Evolutionary conservation across 2,797 vertebrate species (phyloP), one percentile per base, ranked within the genome.

Genomic region (Tangara arthus): DNA sequence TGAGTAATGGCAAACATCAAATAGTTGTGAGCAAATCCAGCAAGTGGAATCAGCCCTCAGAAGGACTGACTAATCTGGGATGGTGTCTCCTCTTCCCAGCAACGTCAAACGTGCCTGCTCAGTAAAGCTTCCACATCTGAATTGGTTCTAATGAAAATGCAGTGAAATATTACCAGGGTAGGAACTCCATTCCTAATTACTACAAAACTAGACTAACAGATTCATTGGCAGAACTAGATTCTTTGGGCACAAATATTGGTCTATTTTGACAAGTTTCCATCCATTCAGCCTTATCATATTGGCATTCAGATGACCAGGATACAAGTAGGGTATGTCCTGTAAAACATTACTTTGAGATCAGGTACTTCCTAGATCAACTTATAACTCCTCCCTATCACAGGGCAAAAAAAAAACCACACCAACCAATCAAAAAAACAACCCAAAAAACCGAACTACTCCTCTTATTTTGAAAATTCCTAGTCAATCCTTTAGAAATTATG

Each of bases 1-100:
- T 94, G 77, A 96, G 81, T 70, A 94, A 96, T 34, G 35, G 50
- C 89, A 94, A 92, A 94, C 32, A 71, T 23, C 20, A 66, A 50
- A 42, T 15, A 42, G 32, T 30, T n/a, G 19, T 57, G 42, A 93
- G 70, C 87, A 86, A 82, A 90, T 8, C 42, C 22, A 72, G 32
- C 19, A 41, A 52, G 63, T 11, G 39, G 32, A 79, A 80, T 21
- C 37, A 56, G 66, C 37, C 59, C 37, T 72, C 39, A 63, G 22
- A 76, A 87, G 71, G 34, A 22, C 77, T 92, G 94, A 95, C 55
- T 95, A 81, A 97, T 46, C n/a, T 44, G 80, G 42, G 39, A 6
- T 59, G 76, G 65, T 22, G 28, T 18, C 55, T 65, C 57, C 63
- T 73, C 55, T 44, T 70, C 35, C 17, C 15, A 35, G 60, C 49